These are phyloP conservation scores for Orbicella faveolata DNA, from an alignment of 64 coral and sea anemone species.

Conservation along the genomic window DNA sequence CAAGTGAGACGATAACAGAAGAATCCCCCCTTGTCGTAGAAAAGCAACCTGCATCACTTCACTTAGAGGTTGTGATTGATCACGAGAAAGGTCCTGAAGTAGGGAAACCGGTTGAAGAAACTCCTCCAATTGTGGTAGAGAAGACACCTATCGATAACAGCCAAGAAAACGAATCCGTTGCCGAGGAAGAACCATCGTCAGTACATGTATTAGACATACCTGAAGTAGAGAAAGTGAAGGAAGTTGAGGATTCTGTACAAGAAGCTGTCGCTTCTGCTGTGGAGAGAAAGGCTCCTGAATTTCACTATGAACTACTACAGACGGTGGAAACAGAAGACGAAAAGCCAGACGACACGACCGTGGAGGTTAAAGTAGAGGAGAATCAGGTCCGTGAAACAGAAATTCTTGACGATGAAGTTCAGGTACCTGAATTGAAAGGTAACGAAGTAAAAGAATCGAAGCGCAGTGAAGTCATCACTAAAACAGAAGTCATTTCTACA, in stretches of 20 bases:
- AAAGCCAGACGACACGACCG: background rate
- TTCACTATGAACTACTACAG: background rate
- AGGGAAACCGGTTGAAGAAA: background rate
- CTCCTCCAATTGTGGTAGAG: background rate
- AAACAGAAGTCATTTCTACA: background rate
- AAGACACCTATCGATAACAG: background rate
- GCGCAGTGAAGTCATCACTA: background rate
- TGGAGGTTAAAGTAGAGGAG: no score
- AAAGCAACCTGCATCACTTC: background rate
- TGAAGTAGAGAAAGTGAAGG: background rate
- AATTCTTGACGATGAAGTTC: constrained; percentile 4
- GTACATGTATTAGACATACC: background rate
- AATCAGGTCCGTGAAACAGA: background rate
- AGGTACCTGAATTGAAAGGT: background rate
- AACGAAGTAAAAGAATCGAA: background rate
- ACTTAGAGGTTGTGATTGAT: background rate
- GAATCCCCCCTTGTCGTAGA: background rate
- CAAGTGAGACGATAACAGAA: background rate
- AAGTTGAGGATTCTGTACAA: constrained; percentile 1
- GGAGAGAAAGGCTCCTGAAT: background rate
- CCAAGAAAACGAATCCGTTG: background rate
- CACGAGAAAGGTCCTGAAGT: background rate
- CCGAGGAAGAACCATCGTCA: background rate
- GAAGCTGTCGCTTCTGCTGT: constrained; percentile 10
- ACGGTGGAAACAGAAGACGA: background rate